Evolutionary conservation across 2,113 vertebrate species (phyloP).

Genomic region (Psittacula cyanocephala): DNA sequence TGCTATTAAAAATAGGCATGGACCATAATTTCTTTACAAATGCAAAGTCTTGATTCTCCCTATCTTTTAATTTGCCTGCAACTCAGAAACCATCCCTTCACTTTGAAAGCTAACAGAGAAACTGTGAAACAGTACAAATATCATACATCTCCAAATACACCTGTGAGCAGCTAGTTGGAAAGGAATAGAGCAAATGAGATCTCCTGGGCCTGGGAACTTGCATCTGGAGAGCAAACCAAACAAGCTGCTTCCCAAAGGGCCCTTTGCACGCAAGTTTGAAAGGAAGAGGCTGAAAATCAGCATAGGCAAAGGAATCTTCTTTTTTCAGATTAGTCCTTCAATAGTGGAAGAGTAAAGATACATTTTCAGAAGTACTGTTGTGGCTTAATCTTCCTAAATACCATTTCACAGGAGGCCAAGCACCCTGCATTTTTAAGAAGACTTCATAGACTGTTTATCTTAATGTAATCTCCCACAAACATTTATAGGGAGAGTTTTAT

Average conservation of each 20-base stretch:
- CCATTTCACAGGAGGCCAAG: not conserved
- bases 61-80: not conserved
- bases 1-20: not conserved
- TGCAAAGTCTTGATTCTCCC: not conserved
- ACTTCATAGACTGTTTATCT: not conserved
- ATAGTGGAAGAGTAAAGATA: not conserved
- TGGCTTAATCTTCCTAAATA: conserved; percentile 4
- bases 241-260: not conserved
- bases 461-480: not conserved
- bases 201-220: not conserved
- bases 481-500: not conserved
- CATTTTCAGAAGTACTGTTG: not conserved
- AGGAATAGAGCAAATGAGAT: not conserved
- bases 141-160: not conserved
- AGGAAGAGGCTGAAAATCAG: not conserved
- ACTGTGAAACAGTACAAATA: not conserved
- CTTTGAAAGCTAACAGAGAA: not conserved
- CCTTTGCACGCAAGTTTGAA: not conserved
- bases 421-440: not conserved
- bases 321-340: not conserved
- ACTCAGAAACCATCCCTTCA: not conserved
- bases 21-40: not conserved
- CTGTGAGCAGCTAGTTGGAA: not conserved
- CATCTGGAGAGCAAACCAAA: not conserved
- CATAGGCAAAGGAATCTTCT: not conserved